Evolutionary conservation across 2,113 vertebrate genomes (phyloP), one percentile per base, ranked within the genome.

Genomic region (Sprattus sprattus): DNA sequence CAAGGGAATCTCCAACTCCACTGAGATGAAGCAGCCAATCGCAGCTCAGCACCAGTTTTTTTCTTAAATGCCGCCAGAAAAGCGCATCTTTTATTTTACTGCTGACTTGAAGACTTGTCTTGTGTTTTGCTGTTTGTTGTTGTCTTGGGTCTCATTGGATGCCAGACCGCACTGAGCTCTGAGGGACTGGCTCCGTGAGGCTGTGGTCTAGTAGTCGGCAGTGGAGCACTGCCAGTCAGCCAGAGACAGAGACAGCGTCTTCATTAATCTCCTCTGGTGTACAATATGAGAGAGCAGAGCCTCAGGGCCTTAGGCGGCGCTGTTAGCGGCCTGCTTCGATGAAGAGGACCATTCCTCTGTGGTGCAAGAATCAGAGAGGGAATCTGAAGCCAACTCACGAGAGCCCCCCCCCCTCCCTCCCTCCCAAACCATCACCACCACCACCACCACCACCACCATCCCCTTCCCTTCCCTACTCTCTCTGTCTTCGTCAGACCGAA

Each of bases 391-490:
- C 52, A 16, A 16, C 52, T 54, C 52, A 16, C 13, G 16, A 54
- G 15, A 54, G 15, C 15, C 11, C 13, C 52, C 15, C 52, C 11
- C 50, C 15, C 49, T 11, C 50, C 13, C 50, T 13, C 50, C 9
- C 64, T 32, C 64, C 10, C n/a, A 71, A 25, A 32, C 64, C 7
- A 8, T 25, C 64, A 7, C 28, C 64, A 64, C n/a, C 32, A n/a
- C 2, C 18, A 83, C 84, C 8, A 80, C 87, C 84, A 86, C 64
- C 85, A 64, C 82, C 83, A n/a, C 82, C 6, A 18, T 87, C 84
- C 46, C 85, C 89, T 85, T 87, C 67, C 67, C 45, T 18, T 71
- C 82, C 85, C 87, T 88, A 86, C 83, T 87, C 87, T 20, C 0
- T 52, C 81, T 57, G 54, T 89, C 87, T 83, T 75, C 86, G 83